Conservation (phyloP, 2,113 vertebrate genomes). For the Percina caprodes region DNA sequence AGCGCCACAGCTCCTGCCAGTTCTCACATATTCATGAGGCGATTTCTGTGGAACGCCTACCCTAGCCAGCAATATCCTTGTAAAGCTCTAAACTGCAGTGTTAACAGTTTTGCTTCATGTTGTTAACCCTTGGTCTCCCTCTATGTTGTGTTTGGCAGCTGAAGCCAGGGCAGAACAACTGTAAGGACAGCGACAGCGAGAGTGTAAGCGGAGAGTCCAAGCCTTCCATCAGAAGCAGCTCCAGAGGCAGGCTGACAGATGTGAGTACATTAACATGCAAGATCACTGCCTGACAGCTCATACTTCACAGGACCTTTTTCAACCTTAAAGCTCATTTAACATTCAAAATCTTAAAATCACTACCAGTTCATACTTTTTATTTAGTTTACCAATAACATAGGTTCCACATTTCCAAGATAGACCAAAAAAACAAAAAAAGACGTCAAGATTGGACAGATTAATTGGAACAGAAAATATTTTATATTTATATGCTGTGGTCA, state of each 20-base stretch:
- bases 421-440: neutral
- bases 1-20: conserved; percentile 65
- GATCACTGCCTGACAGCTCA: neutral
- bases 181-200: conserved; percentile 93
- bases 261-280: conserved; percentile 84
- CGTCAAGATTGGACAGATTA: neutral
- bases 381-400: neutral
- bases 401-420: neutral
- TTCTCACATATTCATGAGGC: conserved; percentile 73
- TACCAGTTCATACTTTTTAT: neutral
- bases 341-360: neutral
- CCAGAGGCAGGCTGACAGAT: conserved; percentile 92
- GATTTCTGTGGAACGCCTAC: conserved; percentile 46
- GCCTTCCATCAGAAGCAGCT: conserved; percentile 91
- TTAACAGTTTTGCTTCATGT: conserved; percentile 47
- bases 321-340: neutral
- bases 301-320: neutral
- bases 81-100: conserved; percentile 39
- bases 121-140: conserved; percentile 54
- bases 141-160: conserved; percentile 83
- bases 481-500: neutral
- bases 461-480: neutral
- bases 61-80: conserved; percentile 26
- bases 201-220: conserved; percentile 90
- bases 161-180: conserved; percentile 92